Percentiles rank a stretch among this genome's conserved stretches.
Evolutionary conservation across 2,888 invertebrate genomes (phyloP).

Genomic region (Charanyca ferruginea): DNA sequence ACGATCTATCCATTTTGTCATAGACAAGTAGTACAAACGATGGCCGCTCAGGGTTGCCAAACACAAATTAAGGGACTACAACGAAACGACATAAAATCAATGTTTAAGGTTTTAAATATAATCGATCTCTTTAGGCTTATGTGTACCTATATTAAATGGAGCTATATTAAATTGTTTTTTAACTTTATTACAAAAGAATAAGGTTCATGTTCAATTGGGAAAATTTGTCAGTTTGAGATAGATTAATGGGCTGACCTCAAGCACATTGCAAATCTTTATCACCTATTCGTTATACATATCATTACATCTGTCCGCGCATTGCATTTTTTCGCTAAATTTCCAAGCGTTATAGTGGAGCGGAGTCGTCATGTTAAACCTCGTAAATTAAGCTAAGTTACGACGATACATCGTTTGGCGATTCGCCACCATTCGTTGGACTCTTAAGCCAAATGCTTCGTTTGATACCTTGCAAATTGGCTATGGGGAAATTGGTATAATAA

Average conservation of each 20-base stretch:
- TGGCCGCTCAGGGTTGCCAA: slow-evolving; percentile 55
- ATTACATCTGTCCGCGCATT: no score
- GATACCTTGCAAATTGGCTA: slow-evolving; percentile 30
- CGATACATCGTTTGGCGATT: slow-evolving; percentile 35
- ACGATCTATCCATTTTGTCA: slow-evolving; percentile 69
- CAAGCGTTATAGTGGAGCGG: slow-evolving; percentile 3
- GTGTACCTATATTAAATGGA: no score
- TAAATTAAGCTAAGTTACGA: slow-evolving; percentile 46
- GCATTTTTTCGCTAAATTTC: slow-evolving; percentile 15
- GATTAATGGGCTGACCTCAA: no score
- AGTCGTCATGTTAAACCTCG: slow-evolving; percentile 24
- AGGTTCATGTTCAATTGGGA: no score
- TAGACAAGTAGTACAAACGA: slow-evolving; percentile 67
- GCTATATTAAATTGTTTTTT: no score
- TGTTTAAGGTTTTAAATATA: no score
- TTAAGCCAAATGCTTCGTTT: slow-evolving; percentile 42
- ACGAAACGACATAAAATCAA: neutral
- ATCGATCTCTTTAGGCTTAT: no score
- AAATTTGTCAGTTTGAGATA: no score
- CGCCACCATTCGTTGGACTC: slow-evolving; percentile 45
- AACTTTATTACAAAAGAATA: no score
- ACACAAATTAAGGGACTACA: neutral
- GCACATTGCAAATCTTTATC: no score
- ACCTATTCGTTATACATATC: no score
- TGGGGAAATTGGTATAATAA: slow-evolving; percentile 12